Evolutionary conservation across 2,113 vertebrate species (phyloP).

Genomic region (Nothoprocta perdicaria): DNA sequence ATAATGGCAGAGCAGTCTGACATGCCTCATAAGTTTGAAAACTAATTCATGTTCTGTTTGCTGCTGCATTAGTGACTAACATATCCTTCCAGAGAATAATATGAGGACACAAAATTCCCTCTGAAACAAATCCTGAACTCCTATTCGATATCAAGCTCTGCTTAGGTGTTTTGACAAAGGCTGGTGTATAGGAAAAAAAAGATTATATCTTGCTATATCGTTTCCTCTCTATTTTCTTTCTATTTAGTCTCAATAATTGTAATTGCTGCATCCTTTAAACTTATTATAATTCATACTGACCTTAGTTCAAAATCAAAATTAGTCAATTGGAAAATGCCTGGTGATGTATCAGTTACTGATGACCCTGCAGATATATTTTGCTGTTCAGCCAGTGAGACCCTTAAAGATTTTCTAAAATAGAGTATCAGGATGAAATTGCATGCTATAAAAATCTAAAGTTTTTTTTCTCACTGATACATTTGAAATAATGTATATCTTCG

Average conservation of each 20-base stretch:
- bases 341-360: not conserved
- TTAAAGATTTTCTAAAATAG: not conserved
- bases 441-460: not conserved
- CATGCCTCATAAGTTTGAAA: not conserved
- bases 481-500: not conserved
- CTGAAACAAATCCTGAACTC: not conserved
- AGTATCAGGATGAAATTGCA: not conserved
- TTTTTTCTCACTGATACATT: not conserved
- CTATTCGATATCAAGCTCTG: not conserved
- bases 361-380: not conserved
- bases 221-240: not conserved
- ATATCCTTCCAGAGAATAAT: not conserved
- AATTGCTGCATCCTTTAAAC: not conserved
- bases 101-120: not conserved
- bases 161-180: not conserved
- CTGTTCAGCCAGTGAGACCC: not conserved
- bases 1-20: constrained; percentile 11
- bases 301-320: not conserved
- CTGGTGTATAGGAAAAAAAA: not conserved
- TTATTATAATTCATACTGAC: not conserved
- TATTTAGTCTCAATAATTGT: not conserved
- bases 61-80: not conserved
- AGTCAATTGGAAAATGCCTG: not conserved
- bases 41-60: not conserved
- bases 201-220: not conserved